A percentile compares a stretch with the other conserved stretches of the same genome.
phyloP scores from a whole-genome alignment of 1,140 invertebrate genomes.

The Heliconius eleuchia region DNA sequence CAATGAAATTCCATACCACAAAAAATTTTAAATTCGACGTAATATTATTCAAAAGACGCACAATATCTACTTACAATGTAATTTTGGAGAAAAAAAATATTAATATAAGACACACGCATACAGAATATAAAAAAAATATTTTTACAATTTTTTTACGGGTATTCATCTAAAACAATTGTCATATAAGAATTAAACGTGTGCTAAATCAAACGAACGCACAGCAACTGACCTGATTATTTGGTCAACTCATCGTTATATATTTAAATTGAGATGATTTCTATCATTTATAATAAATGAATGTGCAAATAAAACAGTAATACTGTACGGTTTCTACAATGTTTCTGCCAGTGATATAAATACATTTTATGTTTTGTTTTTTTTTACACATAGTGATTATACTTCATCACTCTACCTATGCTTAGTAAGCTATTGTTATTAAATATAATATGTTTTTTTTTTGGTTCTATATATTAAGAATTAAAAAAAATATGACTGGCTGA shows the following conservation, averaged over 20 bases:
- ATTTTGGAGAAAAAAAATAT: no score
- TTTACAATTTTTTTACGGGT: background rate
- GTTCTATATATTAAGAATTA: no score
- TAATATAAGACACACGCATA: no score
- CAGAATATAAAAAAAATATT: no score
- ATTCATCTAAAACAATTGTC: background rate
- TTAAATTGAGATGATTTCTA: conserved; percentile 41
- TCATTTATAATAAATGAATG: conserved; percentile 45
- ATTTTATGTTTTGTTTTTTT: background rate
- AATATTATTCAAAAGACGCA: no score
- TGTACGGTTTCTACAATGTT: background rate
- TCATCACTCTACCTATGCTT: no score
- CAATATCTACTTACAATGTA: no score
- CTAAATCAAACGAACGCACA: background rate
- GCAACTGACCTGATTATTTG: conserved; percentile 39
- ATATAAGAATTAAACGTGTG: conserved; percentile 16
- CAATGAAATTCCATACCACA: no score
- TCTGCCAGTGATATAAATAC: background rate
- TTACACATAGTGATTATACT: background rate
- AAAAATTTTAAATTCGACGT: no score
- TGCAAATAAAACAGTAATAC: conserved; percentile 32
- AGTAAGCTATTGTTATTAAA: no score
- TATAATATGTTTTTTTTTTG: no score
- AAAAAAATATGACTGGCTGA: no score
- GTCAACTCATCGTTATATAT: conserved; percentile 38